Evolutionary conservation across 2,888 invertebrate species (phyloP).

Genomic region (Philereme vetulata): DNA sequence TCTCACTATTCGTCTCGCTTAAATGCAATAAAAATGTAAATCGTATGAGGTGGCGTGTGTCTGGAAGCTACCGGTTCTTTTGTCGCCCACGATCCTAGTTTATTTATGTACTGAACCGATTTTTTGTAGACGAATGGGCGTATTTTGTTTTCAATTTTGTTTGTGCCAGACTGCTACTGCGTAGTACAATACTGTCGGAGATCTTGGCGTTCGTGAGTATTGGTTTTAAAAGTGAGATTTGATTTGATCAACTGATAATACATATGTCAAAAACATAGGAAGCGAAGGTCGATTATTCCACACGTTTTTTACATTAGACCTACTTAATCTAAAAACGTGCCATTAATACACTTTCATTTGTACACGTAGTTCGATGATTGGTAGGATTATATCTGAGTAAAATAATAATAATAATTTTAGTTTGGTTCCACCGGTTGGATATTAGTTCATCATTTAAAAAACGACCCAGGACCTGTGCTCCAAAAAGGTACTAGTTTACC

Average conservation of each 20-base stretch:
- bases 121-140: slow-evolving; percentile 26
- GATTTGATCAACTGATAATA: neutral
- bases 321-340: too few species aligned
- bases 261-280: too few species aligned
- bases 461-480: slow-evolving; percentile 53
- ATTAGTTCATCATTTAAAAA: slow-evolving; percentile 5
- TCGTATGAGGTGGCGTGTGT: slow-evolving; percentile 50
- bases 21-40: slow-evolving; percentile 69
- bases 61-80: slow-evolving; percentile 58
- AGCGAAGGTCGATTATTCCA: too few species aligned
- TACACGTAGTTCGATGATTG: too few species aligned
- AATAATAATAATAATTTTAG: too few species aligned
- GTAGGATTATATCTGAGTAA: too few species aligned
- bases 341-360: too few species aligned
- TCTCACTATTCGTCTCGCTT: slow-evolving; percentile 31
- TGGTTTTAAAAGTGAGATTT: neutral
- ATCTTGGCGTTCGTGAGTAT: neutral
- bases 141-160: slow-evolving; percentile 25
- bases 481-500: slow-evolving; percentile 75
- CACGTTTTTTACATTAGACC: too few species aligned
- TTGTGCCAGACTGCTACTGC: slow-evolving; percentile 16
- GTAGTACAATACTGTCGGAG: neutral
- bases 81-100: slow-evolving; percentile 51
- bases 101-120: slow-evolving; percentile 31
- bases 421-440: neutral